Base-by-base conservation (phyloP, 92 coral and sea anemone species). In the Epizoanthus rinbou region DNA sequence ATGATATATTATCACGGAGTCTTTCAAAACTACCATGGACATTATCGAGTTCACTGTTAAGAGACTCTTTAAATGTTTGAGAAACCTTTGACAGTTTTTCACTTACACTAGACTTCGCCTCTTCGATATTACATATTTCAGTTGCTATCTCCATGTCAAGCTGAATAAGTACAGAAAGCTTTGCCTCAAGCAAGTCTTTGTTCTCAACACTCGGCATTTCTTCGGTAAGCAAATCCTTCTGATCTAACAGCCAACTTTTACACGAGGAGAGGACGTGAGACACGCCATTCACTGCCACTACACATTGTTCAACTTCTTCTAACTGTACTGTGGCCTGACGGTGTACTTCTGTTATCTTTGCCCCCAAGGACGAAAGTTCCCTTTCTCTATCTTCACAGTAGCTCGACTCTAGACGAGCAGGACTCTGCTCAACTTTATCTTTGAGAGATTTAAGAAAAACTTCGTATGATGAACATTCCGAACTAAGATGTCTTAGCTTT, bases 381-480 rank as follows among this genome's bases (percentile, higher is more conserved):
- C 17, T 58, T 18, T 73, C 88, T 66, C 83, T 81, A 18, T 80
- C 64, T 66, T 88, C 91, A 23, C 78, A 78, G 62, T 73, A 88
- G 59, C 89, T 85, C 58, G 86, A 72, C 22, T 85, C 73, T 21
- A 88, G 54, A 21, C 80, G 85, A n/a, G 74, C 60, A 3, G 90
- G 45, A 17, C 86, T 75, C 31, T 80, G 75, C 70, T 86, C 88
- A 2, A 89, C 86, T 57, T 89, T 84, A n/a, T 73, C 76, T 54
- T 90, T 87, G 18, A 93, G 86, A 14, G 92, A 76, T 57, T 62
- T 87, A 6, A 93, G 81, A 62, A 86, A 82, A 2, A 79, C 80
- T 21, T 87, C 90, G 43, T 91, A 89, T 2, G 95, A 93, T 9
- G 90, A 81, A 59, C 93, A 86, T 57, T 89, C 88, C 45, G 79